Base-by-base conservation (phyloP, 1,140 invertebrate genomes). In the Drosophila kohkoa region DNA sequence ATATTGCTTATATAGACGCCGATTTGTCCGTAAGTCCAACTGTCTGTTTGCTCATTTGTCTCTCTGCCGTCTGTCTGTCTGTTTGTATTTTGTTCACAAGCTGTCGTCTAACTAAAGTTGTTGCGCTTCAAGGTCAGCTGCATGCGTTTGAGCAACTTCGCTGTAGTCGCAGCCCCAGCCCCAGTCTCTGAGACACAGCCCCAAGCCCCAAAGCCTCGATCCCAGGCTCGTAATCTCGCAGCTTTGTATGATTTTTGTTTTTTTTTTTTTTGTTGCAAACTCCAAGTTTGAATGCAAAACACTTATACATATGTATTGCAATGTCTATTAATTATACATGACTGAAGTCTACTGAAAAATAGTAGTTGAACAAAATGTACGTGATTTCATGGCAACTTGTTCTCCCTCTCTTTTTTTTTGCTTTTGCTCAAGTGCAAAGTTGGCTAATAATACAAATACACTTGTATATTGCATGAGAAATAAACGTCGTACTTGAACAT, bases 271-370 rank as follows among this genome's bases (percentile, higher is more conserved):
- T 64, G 63, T 64, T 76, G 73, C 81, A 77, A 76, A 75, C 79
- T 82, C 64, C 66, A 76, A 79, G 79, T 76, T 79, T 74, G 64
- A 82, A 87, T 87, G 79, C 82, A 87, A 74, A 66, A 58, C 35
- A 63, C 59, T 38, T 38, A 63, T 52, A 52, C 43, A 49, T 38
- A 62, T 20, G 5, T 49, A 64, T 52, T 38, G 35, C 35, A 35
- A 54, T 65, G n/a, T 28, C 13, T 60, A 73, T 68, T 74, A 60
- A 74, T 74, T 59, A 74, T 68, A 60, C 64, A 54, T 38, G 71
- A 68, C 55, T 55, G 28, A 45, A n/a, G 49, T 69, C 55, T 69
- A 57, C 62, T 16, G 57, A 54, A 46, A 55, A 46, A 55, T 52
- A 49, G 60, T 52, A 54, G 51, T 58, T 13, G 25, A 65, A 20